Base-by-base conservation (phyloP, 2,113 vertebrate species). In the Vireo altiloquus region DNA sequence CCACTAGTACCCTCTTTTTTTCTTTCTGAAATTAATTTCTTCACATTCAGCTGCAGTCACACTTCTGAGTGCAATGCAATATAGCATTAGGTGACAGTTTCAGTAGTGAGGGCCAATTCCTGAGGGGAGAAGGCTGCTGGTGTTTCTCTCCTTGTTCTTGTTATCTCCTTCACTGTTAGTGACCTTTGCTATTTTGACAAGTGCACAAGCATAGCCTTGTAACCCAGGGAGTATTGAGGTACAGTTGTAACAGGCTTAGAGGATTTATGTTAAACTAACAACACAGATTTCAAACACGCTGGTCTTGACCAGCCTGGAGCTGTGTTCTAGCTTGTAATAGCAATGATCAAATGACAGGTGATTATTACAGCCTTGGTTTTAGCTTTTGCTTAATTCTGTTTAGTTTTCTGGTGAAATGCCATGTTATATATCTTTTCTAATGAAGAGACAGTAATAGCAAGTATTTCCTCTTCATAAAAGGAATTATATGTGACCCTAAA, bases 151-250 rank as follows among this genome's bases (percentile, higher is more conserved):
- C 57, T 83, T 68, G 13, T 75, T 92, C 35, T 64, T 84, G 35
- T 79, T 95, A 64, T 53, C 60, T 91, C 12, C 49, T 72, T 82
- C 23, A 19, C 42, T 64, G 22, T 68, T 75, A 79, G 68, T 42
- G 81, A 94, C 74, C 81, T 89, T 89, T 92, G 60, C 33, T 91
- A 49, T 94, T 92, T 95, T 68, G 84, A 92, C 57, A 94, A 79
- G 52, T 72, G 85, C 66, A 39, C 35, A 68, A 87, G 54, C 31
- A 54, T 24, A 84, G 53, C 61, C 74, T 84, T 89, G 53, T 85
- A 94, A 87, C 69, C 35, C 65, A 60, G 81, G 61, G 65, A 89
- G 66, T 79, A 79, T 13, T 52, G 69, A 92, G 84, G 74, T 72
- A 54, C 44, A 40, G 22, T 42, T 91, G 84, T 82, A 89, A 92